These are phyloP conservation scores for Dryobota labecula DNA, from an alignment of 2,888 invertebrate species.

Conservation along the genomic window DNA sequence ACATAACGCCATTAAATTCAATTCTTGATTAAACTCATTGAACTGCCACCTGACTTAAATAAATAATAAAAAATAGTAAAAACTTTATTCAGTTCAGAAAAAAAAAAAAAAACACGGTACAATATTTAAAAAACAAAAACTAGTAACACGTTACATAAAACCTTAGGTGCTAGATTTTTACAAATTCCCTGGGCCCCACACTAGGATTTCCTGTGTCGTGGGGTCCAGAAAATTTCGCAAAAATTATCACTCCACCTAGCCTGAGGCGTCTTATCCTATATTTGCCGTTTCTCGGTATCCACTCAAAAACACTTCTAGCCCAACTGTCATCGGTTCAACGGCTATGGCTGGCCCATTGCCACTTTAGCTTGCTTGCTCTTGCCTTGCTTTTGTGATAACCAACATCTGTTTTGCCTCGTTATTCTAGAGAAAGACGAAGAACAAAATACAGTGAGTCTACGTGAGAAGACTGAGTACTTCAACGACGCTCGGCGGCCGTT, in stretches of 20 bases:
- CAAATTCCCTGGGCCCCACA: too few species aligned
- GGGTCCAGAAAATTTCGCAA: too few species aligned
- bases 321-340: background rate
- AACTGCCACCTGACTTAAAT: background rate
- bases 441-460: slow-evolving; percentile 69
- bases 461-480: slow-evolving; percentile 74
- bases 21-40: background rate
- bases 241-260: background rate
- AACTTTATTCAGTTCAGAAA: too few species aligned
- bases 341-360: background rate
- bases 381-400: too few species aligned
- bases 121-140: too few species aligned
- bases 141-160: too few species aligned
- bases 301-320: background rate
- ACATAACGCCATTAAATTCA: background rate
- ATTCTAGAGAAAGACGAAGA: slow-evolving; percentile 74
- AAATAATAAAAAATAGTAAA: too few species aligned
- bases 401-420: background rate
- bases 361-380: background rate
- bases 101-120: too few species aligned
- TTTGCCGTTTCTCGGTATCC: background rate
- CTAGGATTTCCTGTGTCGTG: too few species aligned
- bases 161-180: too few species aligned
- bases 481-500: slow-evolving; percentile 86
- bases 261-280: background rate